Evolutionary conservation across 2,113 vertebrate species (phyloP), one percentile per base, ranked within the genome.

Genomic region (Anseranas semipalmata): DNA sequence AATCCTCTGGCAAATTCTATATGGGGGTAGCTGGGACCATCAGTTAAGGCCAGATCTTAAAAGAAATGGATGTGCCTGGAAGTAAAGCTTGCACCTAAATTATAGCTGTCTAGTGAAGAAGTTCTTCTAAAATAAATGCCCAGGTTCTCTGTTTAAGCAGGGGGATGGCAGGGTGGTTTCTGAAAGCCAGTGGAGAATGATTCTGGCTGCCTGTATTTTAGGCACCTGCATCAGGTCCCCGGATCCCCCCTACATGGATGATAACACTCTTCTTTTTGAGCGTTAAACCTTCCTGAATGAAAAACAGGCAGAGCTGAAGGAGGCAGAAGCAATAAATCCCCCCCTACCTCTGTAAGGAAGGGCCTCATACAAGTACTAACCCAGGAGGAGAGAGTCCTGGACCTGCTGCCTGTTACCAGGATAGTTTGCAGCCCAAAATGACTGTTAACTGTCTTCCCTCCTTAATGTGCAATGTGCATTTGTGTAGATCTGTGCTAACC

Each of bases 341-440:
- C 10, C 18, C 15, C 17, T 37, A 19, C n/a, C 12, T 73, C 19
- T 56, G 13, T 39, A 79, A 79, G 28, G 16, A 75, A 33, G 10
- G 48, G 41, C 15, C 27, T 62, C 9, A 25, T 63, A 50, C 37
- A 41, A 39, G 37, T 6, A 37, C 25, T 72, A 32, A 67, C 32
- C 1, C 14, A 52, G 66, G 17, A 81, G 12, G 15, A 76, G 16
- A 63, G 25, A 66, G 22, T 59, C 46, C 19, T 45, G 21, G 45
- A 30, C 5, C 13, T 63, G 0, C 0, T 50, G 35, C 41, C 8
- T 53, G 7, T 77, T 75, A 15, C n/a, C 30, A 55, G 60, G 43
- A 21, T 60, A 63, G 2, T 19, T 68, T 85, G 35, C 33, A 90
- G 5, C 18, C 1, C 21, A 41, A 16, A 50, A 3, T 53, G 46